Conservation (phyloP, 2,113 vertebrate genomes). For the Callithrix jacchus region DNA sequence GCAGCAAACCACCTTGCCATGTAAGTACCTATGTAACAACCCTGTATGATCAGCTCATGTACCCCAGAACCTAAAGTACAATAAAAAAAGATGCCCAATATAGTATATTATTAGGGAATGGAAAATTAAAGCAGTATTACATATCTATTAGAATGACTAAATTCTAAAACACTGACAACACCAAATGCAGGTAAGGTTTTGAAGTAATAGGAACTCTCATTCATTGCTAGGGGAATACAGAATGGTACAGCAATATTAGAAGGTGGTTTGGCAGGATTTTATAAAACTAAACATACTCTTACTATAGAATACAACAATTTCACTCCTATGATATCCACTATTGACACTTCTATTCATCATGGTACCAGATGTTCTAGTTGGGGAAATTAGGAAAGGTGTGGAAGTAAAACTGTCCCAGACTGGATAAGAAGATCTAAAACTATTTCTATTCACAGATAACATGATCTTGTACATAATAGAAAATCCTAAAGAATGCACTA, state of each 20-base stretch:
- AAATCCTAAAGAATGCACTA: background rate
- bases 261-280: background rate
- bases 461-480: background rate
- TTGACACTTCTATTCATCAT: background rate
- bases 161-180: background rate
- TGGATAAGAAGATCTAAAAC: background rate
- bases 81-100: background rate
- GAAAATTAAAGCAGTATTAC: background rate
- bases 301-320: background rate
- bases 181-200: background rate
- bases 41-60: no score
- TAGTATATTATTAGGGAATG: background rate
- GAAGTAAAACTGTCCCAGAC: background rate
- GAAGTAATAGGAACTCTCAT: background rate
- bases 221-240: background rate
- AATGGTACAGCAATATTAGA: background rate
- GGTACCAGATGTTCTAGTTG: background rate
- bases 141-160: background rate
- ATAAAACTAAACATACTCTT: background rate
- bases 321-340: background rate
- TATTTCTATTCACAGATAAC: background rate
- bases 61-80: no score
- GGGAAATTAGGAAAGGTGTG: background rate
- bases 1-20: no score
- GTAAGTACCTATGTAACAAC: no score